These are phyloP conservation scores for Ptilodon capucinus DNA, from an alignment of 2,888 invertebrate species.

Conservation along the genomic window DNA sequence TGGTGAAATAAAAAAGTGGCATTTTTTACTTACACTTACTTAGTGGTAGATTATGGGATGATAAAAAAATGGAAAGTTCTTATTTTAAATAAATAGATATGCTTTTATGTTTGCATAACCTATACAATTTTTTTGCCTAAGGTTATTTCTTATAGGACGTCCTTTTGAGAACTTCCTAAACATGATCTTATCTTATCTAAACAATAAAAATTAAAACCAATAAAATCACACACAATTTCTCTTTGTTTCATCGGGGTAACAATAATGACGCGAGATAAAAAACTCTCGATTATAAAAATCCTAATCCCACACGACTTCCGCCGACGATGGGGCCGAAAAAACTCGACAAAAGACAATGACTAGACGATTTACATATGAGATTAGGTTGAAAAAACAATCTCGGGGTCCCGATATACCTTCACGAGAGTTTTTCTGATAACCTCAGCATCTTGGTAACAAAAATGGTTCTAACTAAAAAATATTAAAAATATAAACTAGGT, in stretches of 20 bases:
- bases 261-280: slow-evolving; percentile 25
- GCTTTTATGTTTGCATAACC: too few relatives aligned
- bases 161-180: too few relatives aligned
- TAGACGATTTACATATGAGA: slow-evolving; percentile 75
- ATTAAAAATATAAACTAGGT: too few relatives aligned
- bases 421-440: not conserved
- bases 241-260: slow-evolving; percentile 16
- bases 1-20: not conserved
- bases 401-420: slow-evolving; percentile 17
- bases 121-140: too few relatives aligned
- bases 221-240: slow-evolving; percentile 9
- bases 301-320: slow-evolving; percentile 63
- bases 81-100: too few relatives aligned
- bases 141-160: too few relatives aligned
- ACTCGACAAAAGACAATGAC: slow-evolving; percentile 70
- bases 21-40: too few relatives aligned
- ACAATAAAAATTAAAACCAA: slow-evolving; percentile 3
- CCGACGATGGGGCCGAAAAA: slow-evolving; percentile 37
- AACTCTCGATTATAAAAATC: slow-evolving; percentile 44
- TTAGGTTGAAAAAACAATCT: slow-evolving; percentile 54
- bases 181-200: not conserved
- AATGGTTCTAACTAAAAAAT: too few relatives aligned
- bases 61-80: too few relatives aligned
- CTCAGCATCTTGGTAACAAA: too few relatives aligned
- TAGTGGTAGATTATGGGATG: not conserved